Conservation (phyloP, 2,888 invertebrate species). For the Ochlodes sylvanus region DNA sequence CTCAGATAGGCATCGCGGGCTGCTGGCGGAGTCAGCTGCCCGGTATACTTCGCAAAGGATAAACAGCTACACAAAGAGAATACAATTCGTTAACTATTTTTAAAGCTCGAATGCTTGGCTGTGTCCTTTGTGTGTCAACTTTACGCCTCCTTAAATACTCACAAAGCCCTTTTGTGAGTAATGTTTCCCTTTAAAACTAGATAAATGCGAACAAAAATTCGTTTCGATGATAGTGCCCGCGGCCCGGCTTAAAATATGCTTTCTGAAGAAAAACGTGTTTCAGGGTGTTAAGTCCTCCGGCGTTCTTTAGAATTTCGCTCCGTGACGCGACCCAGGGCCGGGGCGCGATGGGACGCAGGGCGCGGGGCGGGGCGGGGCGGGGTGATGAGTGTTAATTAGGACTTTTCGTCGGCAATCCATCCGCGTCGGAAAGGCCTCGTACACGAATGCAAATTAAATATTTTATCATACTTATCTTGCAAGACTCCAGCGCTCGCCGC, state of each 20-base stretch:
- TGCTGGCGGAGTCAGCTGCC: too few species aligned
- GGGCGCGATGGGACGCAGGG: neutral
- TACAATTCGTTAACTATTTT: too few species aligned
- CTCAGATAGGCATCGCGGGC: too few species aligned
- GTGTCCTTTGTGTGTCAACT: neutral
- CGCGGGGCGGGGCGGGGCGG: neutral
- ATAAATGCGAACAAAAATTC: slow-evolving; percentile 14
- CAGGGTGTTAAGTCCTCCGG: slow-evolving; percentile 18
- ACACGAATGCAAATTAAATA: slow-evolving; percentile 31
- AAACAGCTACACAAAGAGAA: neutral
- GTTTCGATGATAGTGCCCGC: slow-evolving; percentile 14
- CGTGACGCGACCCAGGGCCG: slow-evolving; percentile 10
- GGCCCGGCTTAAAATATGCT: slow-evolving; percentile 12
- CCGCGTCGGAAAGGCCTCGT: slow-evolving; percentile 30
- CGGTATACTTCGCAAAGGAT: neutral
- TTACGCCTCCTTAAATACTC: neutral
- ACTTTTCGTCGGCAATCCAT: slow-evolving; percentile 30
- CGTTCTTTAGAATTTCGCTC: slow-evolving; percentile 19
- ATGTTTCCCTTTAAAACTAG: neutral
- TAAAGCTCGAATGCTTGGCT: neutral
- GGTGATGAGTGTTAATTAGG: slow-evolving; percentile 33
- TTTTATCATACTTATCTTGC: slow-evolving; percentile 24
- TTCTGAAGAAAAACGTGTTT: slow-evolving; percentile 17
- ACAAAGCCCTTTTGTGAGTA: neutral
- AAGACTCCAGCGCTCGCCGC: slow-evolving; percentile 13